Evolutionary conservation across 2,888 invertebrate species (phyloP).

Genomic region (Aelia acuminata): DNA sequence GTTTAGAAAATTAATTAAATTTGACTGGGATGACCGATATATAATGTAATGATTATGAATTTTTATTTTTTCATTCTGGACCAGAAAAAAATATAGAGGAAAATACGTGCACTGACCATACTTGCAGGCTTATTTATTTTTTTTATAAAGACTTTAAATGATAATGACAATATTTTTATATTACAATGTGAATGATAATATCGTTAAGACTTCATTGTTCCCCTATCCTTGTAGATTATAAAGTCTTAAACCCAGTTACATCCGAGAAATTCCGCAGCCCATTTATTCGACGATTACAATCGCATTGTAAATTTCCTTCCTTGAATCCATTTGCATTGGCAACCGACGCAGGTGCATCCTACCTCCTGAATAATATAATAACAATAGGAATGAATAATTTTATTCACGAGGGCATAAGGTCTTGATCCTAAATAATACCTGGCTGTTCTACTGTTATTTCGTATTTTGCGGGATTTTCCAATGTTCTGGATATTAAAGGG

Average conservation of each 20-base stretch:
- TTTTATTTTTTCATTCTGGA: too few relatives aligned
- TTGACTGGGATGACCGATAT: too few relatives aligned
- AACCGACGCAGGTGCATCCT: not conserved
- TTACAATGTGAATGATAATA: too few relatives aligned
- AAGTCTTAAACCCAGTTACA: not conserved
- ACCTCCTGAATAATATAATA: not conserved
- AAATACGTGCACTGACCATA: too few relatives aligned
- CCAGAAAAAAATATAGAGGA: too few relatives aligned
- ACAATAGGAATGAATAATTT: not conserved
- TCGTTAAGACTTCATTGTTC: too few relatives aligned
- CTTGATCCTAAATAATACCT: not conserved
- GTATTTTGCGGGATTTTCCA: not conserved
- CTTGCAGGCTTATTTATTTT: too few relatives aligned
- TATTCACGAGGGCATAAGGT: not conserved
- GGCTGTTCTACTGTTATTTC: not conserved
- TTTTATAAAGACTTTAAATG: too few relatives aligned
- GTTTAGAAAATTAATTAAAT: too few relatives aligned
- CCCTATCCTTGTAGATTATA: too few relatives aligned
- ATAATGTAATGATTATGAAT: too few relatives aligned
- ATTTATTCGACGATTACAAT: not conserved
- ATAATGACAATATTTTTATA: too few relatives aligned
- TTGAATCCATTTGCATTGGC: slow-evolving; percentile 14
- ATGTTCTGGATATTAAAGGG: not conserved
- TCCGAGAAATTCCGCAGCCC: not conserved
- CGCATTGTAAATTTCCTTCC: not conserved